Conservation (phyloP, 2,113 vertebrate species). For the Hiodon tergisus region DNA sequence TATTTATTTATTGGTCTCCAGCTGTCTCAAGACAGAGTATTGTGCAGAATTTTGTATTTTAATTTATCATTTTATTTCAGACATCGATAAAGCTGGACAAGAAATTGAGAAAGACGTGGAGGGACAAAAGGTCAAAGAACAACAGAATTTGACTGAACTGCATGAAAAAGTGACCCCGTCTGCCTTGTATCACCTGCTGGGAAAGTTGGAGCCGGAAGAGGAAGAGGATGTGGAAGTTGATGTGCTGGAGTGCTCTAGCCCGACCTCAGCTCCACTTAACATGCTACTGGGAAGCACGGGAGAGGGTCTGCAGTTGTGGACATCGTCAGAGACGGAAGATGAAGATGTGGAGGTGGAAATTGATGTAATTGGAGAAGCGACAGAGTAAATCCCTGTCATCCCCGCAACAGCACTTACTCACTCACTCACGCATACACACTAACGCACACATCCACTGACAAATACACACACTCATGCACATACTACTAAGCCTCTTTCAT, state of each 20-base stretch:
- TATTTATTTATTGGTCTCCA: too few relatives aligned
- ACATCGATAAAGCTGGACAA: not conserved
- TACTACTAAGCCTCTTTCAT: not conserved
- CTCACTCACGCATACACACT: too few relatives aligned
- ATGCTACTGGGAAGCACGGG: slow-evolving; percentile 27
- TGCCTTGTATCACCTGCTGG: not conserved
- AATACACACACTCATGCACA: not conserved
- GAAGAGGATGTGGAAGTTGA: slow-evolving; percentile 47
- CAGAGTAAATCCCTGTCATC: not conserved
- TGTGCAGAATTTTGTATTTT: too few relatives aligned
- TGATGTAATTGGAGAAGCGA: slow-evolving; percentile 39
- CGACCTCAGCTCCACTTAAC: slow-evolving; percentile 22
- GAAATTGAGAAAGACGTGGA: not conserved
- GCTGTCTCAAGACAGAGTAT: too few relatives aligned
- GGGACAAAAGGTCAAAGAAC: not conserved
- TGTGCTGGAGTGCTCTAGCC: slow-evolving; percentile 41
- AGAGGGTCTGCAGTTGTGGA: slow-evolving; percentile 27
- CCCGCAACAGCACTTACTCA: not conserved
- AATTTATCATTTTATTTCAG: not conserved
- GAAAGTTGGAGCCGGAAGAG: slow-evolving; percentile 25
- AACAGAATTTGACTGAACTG: not conserved
- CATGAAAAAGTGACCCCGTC: not conserved
- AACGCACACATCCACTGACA: too few relatives aligned
- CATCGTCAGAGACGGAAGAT: slow-evolving; percentile 28
- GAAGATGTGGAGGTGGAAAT: slow-evolving; percentile 36